Base-by-base conservation (phyloP, 1,140 invertebrate species). In the Drosophila kepulauana region DNA sequence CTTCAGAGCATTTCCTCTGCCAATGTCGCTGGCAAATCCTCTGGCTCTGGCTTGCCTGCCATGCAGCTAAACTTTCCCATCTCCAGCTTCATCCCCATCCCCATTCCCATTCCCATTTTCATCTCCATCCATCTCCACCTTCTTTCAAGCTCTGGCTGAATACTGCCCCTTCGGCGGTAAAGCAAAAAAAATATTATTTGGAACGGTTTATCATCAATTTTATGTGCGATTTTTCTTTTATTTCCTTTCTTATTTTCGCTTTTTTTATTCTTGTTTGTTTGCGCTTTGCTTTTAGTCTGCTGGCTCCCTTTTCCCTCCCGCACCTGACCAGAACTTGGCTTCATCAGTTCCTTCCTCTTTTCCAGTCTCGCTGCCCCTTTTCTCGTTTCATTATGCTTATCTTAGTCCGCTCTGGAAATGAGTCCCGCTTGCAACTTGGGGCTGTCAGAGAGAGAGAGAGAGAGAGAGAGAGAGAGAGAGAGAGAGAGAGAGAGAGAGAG, bases 161-260 rank as follows among this genome's bases (percentile, higher is more conserved):
- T 11, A 25, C 61, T 71, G 59, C 68, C 68, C 61, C 41, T 15
- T 33, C 45, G 61, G 62, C 68, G 30, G 33, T 58, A 56, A 33
- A 38, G 16, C 43, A 51, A 61, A 59, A 82, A 25, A 89, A 73
- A 85, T 89, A 88, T 88, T 88, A 88, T 88, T 90, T 88, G 85
- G 85, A 89, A 89, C 87, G 85, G 87, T 88, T 88, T 88, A 88
- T 88, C 85, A 88, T 88, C 85, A 88, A 88, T 88, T 88, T 89
- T 88, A 88, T 88, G 85, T 85, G 85, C 81, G 81, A 78, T 72
- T 85, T 78, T 88, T 81, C 51, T 43, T 58, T 69, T 72, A 70
- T 70, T 78, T 76, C 52, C 58, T 68, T 54, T 69, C 58, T 62
- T n/a, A 28, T 59, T 46, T 62, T 66, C 10, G 10, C 4, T 13